These are phyloP conservation scores for Electrona antarctica DNA, from an alignment of 2,113 vertebrate species.

Conservation along the genomic window DNA sequence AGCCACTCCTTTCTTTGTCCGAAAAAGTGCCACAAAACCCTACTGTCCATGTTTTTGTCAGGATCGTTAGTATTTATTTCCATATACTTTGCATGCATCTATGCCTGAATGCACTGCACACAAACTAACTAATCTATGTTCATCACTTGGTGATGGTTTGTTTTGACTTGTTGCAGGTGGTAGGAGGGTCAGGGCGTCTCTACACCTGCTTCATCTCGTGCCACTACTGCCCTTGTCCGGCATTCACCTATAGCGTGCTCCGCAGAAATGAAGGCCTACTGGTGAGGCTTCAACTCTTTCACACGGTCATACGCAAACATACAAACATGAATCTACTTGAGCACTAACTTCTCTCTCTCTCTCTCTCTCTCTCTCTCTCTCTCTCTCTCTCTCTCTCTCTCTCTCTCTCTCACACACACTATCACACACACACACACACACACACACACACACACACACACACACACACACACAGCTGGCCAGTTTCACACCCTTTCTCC, in stretches of 20 bases:
- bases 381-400: background rate
- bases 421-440: background rate
- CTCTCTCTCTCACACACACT: background rate
- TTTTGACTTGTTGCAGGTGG: conserved; percentile 78
- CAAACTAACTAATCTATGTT: background rate
- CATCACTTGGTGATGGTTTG: background rate
- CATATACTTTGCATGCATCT: conserved; percentile 25
- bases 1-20: background rate
- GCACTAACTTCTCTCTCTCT: too few species aligned
- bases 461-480: background rate
- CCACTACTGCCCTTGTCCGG: conserved; percentile 91
- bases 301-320: background rate
- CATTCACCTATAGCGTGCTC: conserved; percentile 88
- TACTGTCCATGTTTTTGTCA: background rate
- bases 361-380: too few species aligned
- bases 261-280: conserved; percentile 84
- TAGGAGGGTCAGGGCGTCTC: conserved; percentile 85
- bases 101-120: background rate
- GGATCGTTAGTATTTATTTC: conserved; percentile 2
- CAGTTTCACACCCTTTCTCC: conserved; percentile 24
- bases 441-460: background rate
- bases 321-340: background rate
- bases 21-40: background rate
- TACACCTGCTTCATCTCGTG: conserved; percentile 91
- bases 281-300: conserved; percentile 75